A percentile compares a stretch with the other conserved stretches of the same genome.
phyloP scores from a whole-genome alignment of 2,888 invertebrate species.

The Nemotelus pantherinus region DNA sequence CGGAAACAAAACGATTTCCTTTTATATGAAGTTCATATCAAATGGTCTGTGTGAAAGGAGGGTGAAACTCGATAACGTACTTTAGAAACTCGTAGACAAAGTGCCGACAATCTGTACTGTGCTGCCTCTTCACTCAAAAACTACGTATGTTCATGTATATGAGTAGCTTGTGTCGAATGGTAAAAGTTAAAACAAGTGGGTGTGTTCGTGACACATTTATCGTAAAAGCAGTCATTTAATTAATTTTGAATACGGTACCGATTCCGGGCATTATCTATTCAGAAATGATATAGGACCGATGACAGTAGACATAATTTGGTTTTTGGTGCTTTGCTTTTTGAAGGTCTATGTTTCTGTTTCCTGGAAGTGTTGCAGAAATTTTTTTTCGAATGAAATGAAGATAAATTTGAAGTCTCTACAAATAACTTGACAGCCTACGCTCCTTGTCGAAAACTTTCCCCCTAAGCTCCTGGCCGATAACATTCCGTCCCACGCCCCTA shows the following conservation, averaged over 20 bases:
- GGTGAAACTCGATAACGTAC: slow-evolving; percentile 33
- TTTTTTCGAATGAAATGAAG: too few relatives aligned
- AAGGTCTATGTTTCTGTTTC: too few relatives aligned
- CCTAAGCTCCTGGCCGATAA: too few relatives aligned
- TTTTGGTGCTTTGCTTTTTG: too few relatives aligned
- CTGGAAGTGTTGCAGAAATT: too few relatives aligned
- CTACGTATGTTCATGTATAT: not conserved
- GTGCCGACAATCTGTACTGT: not conserved
- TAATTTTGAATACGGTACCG: slow-evolving; percentile 37
- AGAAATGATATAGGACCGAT: not conserved
- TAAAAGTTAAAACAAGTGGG: slow-evolving; percentile 34
- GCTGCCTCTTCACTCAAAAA: not conserved
- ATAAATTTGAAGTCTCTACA: too few relatives aligned
- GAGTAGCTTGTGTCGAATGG: not conserved
- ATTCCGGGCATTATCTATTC: not conserved
- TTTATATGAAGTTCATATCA: slow-evolving; percentile 30
- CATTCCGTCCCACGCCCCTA: too few relatives aligned
- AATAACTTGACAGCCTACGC: too few relatives aligned
- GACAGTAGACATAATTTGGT: too few relatives aligned
- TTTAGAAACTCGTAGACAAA: not conserved
- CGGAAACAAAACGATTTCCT: slow-evolving; percentile 43
- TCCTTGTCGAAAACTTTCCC: too few relatives aligned
- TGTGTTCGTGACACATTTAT: slow-evolving; percentile 40
- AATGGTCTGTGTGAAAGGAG: slow-evolving; percentile 30
- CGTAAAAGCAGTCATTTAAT: slow-evolving; percentile 42